phyloP scores from a whole-genome alignment of 2,888 invertebrate genomes.

The Campoplex nolae region DNA sequence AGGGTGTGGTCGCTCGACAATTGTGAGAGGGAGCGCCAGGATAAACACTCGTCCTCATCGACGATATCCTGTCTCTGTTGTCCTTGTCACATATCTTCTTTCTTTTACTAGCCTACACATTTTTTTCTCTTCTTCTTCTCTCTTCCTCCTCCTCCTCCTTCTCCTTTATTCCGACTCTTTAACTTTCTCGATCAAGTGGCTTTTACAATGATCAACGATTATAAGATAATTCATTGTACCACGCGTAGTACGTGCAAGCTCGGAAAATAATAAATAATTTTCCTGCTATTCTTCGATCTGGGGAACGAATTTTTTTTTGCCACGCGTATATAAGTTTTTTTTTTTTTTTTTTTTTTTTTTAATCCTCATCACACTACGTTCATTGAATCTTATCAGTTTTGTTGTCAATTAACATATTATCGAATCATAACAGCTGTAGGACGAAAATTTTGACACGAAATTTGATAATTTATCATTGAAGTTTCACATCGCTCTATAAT shows the following conservation, averaged over 20 bases:
- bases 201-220: slow-evolving; percentile 9
- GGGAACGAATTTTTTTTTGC: neutral
- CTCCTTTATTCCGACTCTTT: slow-evolving; percentile 59
- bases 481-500: too few species aligned
- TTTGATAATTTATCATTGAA: too few species aligned
- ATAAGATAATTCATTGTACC: slow-evolving; percentile 1
- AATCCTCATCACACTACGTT: neutral
- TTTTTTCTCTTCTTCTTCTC: neutral
- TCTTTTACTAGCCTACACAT: neutral
- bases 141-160: neutral
- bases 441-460: too few species aligned
- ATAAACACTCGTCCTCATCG: slow-evolving; percentile 78
- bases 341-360: neutral
- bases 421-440: neutral
- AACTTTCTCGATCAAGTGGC: slow-evolving; percentile 37
- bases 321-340: too few species aligned
- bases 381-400: neutral
- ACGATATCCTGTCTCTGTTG: slow-evolving; percentile 63
- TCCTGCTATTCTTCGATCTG: neutral
- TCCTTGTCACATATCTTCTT: slow-evolving; percentile 38
- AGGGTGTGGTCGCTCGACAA: slow-evolving; percentile 82
- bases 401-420: neutral
- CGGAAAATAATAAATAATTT: neutral
- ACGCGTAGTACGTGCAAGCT: neutral
- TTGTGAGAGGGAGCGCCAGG: slow-evolving; percentile 81